Evolutionary conservation across 2,797 vertebrate species (phyloP), one percentile per base, ranked within the genome.

Genomic region (Enteromius treurensis): DNA sequence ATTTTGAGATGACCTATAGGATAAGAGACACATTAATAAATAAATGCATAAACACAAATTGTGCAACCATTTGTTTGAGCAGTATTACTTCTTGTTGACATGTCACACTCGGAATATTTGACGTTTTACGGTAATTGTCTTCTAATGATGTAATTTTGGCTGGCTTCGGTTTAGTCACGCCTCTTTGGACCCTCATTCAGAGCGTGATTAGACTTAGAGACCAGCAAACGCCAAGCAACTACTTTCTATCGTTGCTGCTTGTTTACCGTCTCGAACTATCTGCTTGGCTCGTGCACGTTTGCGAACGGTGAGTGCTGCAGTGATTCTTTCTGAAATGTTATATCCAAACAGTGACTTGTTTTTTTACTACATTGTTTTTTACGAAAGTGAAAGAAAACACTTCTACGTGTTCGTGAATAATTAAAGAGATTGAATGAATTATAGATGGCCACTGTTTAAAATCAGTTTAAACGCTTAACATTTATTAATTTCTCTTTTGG

Each of bases 81-180:
- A 15, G 62, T 32, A 3, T 32, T 32, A 6, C 14, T 51, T 60
- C 14, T 51, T 60, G 32, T 34, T 49, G 45, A 17, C 13, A 19
- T 37, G 14, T 42, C 6, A 26, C 2, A 13, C 34, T 29, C 45
- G 1, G 34, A 34, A 23, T 82, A 75, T 26, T 73, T 2, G 68
- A 77, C 3, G 69, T 6, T 80, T 87, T 88, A 89, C 81, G 89
- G 87, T 89, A 86, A 78, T 47, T 11, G 26, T 49, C 1, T 19
- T n/a, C 32, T 73, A 49, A 55, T 83, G 81, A 86, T 19, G 86
- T 81, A 23, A 70, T 65, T 53, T 14, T 83, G 34, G 14, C 53
- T 47, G 67, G 71, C 67, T 37, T 62, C n/a, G 58, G 37, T 65
- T 76, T 32, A 62, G 68, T 21, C 85, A 82, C 79, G 71, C 82